Percentiles rank a stretch among this genome's conserved stretches.
Conservation (phyloP, 2,888 invertebrate species). For the Eristalis intricaria region DNA sequence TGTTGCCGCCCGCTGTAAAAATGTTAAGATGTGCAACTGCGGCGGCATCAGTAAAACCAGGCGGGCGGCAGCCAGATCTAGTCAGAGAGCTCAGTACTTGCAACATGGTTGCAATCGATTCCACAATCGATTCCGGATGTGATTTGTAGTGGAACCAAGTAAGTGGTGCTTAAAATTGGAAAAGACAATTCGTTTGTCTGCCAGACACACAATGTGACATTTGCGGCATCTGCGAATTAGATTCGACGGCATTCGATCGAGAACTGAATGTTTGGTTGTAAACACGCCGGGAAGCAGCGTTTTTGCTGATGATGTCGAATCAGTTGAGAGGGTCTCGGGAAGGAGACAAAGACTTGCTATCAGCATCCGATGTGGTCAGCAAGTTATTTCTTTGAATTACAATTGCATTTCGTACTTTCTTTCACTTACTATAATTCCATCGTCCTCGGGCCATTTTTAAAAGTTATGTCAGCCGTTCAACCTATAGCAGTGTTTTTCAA, state of each 20-base stretch:
- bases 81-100: neutral
- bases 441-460: no score
- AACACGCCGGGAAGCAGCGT: neutral
- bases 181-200: slow-evolving; percentile 48
- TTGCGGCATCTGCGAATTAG: slow-evolving; percentile 28
- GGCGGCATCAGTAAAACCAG: slow-evolving; percentile 4
- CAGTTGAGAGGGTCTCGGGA: neutral
- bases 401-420: no score
- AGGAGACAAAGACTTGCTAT: neutral
- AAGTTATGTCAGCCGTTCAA: no score
- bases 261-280: slow-evolving; percentile 5
- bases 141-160: slow-evolving; percentile 57
- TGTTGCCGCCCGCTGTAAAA: slow-evolving; percentile 46
- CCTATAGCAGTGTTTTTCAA: no score
- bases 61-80: neutral
- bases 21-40: slow-evolving; percentile 38
- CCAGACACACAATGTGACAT: slow-evolving; percentile 42
- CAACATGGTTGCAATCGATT: slow-evolving; percentile 56
- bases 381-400: neutral
- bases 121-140: slow-evolving; percentile 37
- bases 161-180: slow-evolving; percentile 58
- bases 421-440: no score
- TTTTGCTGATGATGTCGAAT: neutral
- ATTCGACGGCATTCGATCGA: neutral
- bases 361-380: neutral